A percentile compares a stretch with the other conserved stretches of the same genome.
These are phyloP conservation scores for Dendrocopos noguchii DNA, from an alignment of 2,113 vertebrate species.

Conservation along the genomic window DNA sequence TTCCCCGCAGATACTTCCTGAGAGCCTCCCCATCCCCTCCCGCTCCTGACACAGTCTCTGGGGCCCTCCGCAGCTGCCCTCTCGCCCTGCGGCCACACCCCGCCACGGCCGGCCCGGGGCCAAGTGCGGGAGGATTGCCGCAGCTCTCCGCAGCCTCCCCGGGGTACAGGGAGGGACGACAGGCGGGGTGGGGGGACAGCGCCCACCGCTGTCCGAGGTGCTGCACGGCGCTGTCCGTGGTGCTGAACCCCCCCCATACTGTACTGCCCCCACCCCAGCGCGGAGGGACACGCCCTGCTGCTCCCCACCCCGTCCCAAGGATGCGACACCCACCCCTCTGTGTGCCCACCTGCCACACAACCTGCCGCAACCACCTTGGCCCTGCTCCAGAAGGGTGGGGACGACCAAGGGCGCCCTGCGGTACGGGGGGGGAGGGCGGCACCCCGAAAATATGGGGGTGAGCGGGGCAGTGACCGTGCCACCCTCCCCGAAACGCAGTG, in stretches of 20 bases:
- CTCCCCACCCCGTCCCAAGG: not conserved
- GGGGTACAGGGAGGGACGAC: not conserved
- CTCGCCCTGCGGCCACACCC: not conserved
- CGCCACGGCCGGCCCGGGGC: too few relatives aligned
- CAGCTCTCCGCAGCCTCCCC: not conserved
- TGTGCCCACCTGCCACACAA: not conserved
- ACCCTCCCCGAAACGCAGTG: not conserved
- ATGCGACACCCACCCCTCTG: not conserved
- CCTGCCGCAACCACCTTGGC: not conserved
- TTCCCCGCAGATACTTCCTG: accelerated
- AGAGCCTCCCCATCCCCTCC: not conserved
- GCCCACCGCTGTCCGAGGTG: not conserved
- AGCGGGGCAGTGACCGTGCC: too few relatives aligned
- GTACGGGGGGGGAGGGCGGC: accelerated
- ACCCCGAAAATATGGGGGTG: too few relatives aligned
- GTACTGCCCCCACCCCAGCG: not conserved
- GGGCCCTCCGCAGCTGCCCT: accelerated
- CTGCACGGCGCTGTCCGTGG: not conserved
- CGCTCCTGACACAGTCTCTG: not conserved
- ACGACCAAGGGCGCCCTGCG: not conserved
- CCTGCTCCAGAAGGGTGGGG: not conserved
- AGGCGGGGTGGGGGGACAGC: too few relatives aligned
- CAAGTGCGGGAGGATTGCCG: not conserved
- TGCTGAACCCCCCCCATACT: not conserved
- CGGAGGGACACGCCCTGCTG: not conserved